Evolutionary conservation across 2,888 invertebrate species (phyloP).

Genomic region (Sturmia bella): DNA sequence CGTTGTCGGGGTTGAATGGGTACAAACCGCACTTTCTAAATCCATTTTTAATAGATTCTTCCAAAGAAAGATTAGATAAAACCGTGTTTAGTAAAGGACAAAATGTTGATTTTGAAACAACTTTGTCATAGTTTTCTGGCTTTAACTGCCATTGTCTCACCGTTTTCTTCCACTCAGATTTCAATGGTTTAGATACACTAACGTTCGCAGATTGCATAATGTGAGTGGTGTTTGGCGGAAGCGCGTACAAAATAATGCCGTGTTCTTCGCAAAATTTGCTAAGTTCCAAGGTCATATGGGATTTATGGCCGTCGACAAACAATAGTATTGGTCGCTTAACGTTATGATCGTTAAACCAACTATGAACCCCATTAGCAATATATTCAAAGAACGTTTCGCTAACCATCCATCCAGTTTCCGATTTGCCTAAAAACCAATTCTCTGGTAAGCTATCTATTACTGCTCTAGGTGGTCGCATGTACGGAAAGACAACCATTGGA

Average conservation of each 20-base stretch:
- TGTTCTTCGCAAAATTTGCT: constrained; percentile 59
- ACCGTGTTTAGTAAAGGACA: constrained; percentile 40
- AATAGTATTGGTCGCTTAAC: constrained; percentile 54
- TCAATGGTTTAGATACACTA: constrained; percentile 62
- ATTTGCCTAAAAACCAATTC: constrained; percentile 48
- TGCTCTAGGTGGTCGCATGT: constrained; percentile 25
- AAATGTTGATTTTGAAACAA: constrained; percentile 28
- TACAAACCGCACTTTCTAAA: constrained; percentile 54
- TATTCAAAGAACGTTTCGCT: constrained; percentile 52
- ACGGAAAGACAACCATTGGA: neutral
- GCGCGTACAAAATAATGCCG: constrained; percentile 56
- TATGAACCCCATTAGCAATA: constrained; percentile 33
- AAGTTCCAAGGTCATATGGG: constrained; percentile 56
- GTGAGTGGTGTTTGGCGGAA: constrained; percentile 66
- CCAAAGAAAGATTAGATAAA: constrained; percentile 14
- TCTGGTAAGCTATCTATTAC: constrained; percentile 37
- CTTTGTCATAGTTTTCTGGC: constrained; percentile 35
- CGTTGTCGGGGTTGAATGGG: constrained; percentile 35
- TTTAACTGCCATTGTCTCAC: constrained; percentile 58
- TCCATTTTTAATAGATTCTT: constrained; percentile 46
- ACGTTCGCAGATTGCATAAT: constrained; percentile 68
- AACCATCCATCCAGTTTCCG: constrained; percentile 50
- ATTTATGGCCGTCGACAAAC: constrained; percentile 64
- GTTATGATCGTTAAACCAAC: constrained; percentile 48
- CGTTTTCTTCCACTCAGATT: constrained; percentile 64